Evolutionary conservation across 2,888 invertebrate genomes (phyloP).

Genomic region (Glaucopsyche alexis): DNA sequence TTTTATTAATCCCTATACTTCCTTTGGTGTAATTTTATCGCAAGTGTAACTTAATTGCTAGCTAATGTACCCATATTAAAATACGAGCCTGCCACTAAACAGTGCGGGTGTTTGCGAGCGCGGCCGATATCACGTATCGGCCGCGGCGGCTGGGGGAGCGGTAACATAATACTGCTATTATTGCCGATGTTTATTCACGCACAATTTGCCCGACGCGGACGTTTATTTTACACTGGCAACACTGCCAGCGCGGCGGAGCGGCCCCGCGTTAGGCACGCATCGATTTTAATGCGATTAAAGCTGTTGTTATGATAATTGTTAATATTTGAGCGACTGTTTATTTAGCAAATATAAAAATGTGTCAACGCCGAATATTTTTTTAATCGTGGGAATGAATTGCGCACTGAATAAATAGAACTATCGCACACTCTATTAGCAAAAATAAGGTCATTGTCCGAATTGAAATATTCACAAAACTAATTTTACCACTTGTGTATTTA

Average conservation of each 20-base stretch:
- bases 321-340: conserved; percentile 24
- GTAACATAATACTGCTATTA: conserved; percentile 74
- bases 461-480: not conserved
- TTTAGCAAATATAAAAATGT: conserved; percentile 21
- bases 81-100: conserved; percentile 14
- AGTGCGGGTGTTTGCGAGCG: conserved; percentile 41
- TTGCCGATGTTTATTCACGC: conserved; percentile 73
- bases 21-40: not conserved
- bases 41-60: not conserved
- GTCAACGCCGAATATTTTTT: conserved; percentile 18
- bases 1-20: not conserved
- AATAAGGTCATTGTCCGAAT: not conserved
- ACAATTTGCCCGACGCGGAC: conserved; percentile 68
- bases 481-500: too few species aligned
- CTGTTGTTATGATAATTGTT: conserved; percentile 33
- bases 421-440: not conserved
- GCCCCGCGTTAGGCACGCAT: conserved; percentile 27
- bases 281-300: conserved; percentile 37
- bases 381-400: conserved; percentile 4
- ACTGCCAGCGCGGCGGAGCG: conserved; percentile 45
- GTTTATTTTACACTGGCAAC: conserved; percentile 72
- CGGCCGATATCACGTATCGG: conserved; percentile 39
- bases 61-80: conserved; percentile 15
- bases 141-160: conserved; percentile 42
- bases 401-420: not conserved